Conservation (phyloP, 2,113 vertebrate genomes). For the Turdus rufiventris region DNA sequence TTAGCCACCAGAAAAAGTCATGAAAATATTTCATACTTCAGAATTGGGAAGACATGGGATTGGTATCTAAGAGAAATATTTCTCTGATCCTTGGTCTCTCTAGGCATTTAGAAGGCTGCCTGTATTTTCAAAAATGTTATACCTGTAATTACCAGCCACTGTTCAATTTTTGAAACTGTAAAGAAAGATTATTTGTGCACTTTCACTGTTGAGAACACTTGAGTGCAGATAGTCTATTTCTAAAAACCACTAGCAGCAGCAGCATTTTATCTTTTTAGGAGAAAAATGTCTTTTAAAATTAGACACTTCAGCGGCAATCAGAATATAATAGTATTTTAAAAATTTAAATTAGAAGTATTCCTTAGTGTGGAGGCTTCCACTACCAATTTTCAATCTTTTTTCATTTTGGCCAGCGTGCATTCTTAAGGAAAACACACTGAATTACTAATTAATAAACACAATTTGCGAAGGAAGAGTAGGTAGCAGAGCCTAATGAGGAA, state of each 20-base stretch:
- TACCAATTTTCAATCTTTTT: neutral
- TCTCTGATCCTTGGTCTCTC: neutral
- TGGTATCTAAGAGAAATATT: neutral
- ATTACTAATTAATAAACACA: neutral
- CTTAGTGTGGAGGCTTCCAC: neutral
- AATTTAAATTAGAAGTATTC: neutral
- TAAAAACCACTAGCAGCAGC: neutral
- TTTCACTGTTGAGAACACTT: neutral
- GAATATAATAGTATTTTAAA: neutral
- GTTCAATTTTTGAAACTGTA: neutral
- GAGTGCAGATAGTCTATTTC: neutral
- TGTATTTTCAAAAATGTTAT: neutral
- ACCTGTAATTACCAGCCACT: neutral
- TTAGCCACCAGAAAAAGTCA: neutral
- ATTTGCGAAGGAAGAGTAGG: neutral
- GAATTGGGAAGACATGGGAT: neutral
- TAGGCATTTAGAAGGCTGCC: neutral
- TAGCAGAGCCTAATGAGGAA: neutral
- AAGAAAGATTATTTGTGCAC: neutral
- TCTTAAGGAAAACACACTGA: neutral
- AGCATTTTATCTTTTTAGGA: neutral
- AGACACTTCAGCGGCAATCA: neutral
- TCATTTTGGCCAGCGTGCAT: neutral
- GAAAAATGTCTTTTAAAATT: neutral
- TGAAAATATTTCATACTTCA: neutral